Conservation (phyloP, 2,888 invertebrate genomes). For the Amphipyra tragopoginis region DNA sequence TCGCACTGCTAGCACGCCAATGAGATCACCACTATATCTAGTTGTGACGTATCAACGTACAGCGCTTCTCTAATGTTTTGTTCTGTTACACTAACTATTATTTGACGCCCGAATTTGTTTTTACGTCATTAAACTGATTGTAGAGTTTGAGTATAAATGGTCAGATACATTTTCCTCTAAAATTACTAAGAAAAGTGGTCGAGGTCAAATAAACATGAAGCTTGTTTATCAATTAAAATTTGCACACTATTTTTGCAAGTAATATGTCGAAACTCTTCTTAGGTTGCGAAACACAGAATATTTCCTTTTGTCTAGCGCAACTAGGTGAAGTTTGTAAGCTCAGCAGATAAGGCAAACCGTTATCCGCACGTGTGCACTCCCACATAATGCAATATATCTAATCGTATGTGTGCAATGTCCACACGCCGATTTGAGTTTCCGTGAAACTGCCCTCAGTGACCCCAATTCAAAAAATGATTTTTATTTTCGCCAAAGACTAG, state of each 20-base stretch:
- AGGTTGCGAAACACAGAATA: constrained; percentile 56
- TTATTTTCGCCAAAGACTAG: too few relatives aligned
- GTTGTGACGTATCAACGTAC: constrained; percentile 78
- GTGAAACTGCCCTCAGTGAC: constrained; percentile 34
- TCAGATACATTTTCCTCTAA: constrained; percentile 5
- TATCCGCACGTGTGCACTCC: constrained; percentile 81
- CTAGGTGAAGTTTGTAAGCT: constrained; percentile 58
- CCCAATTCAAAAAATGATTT: constrained; percentile 12
- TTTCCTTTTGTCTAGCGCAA: constrained; percentile 60
- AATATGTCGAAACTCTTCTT: constrained; percentile 34
- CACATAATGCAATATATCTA: constrained; percentile 68
- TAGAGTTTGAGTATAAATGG: constrained; percentile 28
- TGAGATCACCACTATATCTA: constrained; percentile 88
- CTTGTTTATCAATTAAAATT: constrained; percentile 4
- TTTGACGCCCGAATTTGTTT: constrained; percentile 45
- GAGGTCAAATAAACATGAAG: constrained; percentile 9
- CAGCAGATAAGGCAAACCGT: constrained; percentile 76
- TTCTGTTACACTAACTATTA: constrained; percentile 59
- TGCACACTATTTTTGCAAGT: constrained; percentile 31
- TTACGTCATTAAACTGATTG: constrained; percentile 17
- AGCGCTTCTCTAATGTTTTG: constrained; percentile 63
- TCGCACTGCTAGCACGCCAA: constrained; percentile 68
- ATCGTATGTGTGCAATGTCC: constrained; percentile 60
- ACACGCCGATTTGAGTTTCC: constrained; percentile 45
- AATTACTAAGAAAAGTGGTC: constrained; percentile 8